Conservation (phyloP, 1,140 invertebrate genomes). For the Dreissena polymorpha region DNA sequence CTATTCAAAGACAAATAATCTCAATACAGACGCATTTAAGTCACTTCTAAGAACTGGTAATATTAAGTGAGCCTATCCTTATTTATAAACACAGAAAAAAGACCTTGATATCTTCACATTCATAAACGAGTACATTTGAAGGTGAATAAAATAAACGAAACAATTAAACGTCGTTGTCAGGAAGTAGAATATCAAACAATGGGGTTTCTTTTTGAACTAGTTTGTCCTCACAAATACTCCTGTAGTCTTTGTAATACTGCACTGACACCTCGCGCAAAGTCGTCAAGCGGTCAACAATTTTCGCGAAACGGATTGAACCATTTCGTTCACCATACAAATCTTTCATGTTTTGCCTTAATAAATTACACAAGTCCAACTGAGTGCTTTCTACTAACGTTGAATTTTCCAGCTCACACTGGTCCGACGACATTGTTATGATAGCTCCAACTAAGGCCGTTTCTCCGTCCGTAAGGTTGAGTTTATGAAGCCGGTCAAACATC, state of each 20-base stretch:
- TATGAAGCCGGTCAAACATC: not conserved
- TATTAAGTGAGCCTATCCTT: too few species aligned
- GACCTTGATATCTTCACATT: not conserved
- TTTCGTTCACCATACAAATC: not conserved
- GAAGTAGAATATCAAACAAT: constrained; percentile 5
- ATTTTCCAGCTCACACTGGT: constrained; percentile 39
- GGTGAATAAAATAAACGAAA: too few species aligned
- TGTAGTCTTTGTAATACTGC: constrained; percentile 38
- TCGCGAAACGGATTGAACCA: constrained; percentile 19
- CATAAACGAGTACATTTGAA: not conserved
- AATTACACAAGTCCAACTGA: constrained; percentile 22
- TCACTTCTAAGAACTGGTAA: too few species aligned
- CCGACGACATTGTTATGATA: constrained; percentile 28
- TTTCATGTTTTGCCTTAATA: constrained; percentile 1
- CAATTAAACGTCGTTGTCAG: constrained; percentile 14
- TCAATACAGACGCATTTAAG: too few species aligned
- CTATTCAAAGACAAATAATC: too few species aligned
- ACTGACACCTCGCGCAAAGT: constrained; percentile 23
- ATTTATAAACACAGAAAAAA: too few species aligned
- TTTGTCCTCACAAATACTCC: constrained; percentile 31
- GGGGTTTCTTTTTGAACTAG: constrained; percentile 18
- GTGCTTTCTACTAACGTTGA: constrained; percentile 20
- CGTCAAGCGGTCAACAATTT: constrained; percentile 25
- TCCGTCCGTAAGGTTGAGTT: constrained; percentile 14
- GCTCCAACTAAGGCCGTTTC: constrained; percentile 37